Evolutionary conservation across 2,888 invertebrate genomes (phyloP).

Genomic region (Apeira syringaria): DNA sequence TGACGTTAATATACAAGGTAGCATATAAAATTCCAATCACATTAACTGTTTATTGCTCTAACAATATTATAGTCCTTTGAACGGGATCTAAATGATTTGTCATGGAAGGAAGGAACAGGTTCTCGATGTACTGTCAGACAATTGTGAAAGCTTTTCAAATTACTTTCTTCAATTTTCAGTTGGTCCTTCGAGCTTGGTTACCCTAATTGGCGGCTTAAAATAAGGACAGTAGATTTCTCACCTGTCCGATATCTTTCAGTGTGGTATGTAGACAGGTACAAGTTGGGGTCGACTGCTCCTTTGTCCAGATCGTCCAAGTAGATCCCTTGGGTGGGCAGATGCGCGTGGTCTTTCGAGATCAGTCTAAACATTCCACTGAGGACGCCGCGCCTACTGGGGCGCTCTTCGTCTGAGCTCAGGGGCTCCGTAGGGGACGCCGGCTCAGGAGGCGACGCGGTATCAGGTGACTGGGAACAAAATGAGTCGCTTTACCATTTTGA

Average conservation of each 20-base stretch:
- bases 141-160: no score
- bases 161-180: no score
- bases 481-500: no score
- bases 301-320: constrained; percentile 96
- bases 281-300: constrained; percentile 96
- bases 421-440: constrained; percentile 68
- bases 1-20: no score
- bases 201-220: no score
- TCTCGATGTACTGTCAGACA: no score
- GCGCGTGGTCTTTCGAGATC: constrained; percentile 83
- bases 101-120: no score
- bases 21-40: no score
- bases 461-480: constrained; percentile 42
- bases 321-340: constrained; percentile 85
- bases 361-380: constrained; percentile 96
- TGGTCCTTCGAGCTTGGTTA: no score
- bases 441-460: constrained; percentile 51
- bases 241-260: constrained; percentile 72
- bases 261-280: constrained; percentile 92
- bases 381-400: constrained; percentile 85
- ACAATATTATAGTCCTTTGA: no score
- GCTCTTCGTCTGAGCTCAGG: constrained; percentile 79
- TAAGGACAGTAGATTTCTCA: constrained; percentile 35
- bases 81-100: constrained; percentile 6
- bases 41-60: no score